Base-by-base conservation (phyloP, 2,888 invertebrate species). In the Melanargia galathea region DNA sequence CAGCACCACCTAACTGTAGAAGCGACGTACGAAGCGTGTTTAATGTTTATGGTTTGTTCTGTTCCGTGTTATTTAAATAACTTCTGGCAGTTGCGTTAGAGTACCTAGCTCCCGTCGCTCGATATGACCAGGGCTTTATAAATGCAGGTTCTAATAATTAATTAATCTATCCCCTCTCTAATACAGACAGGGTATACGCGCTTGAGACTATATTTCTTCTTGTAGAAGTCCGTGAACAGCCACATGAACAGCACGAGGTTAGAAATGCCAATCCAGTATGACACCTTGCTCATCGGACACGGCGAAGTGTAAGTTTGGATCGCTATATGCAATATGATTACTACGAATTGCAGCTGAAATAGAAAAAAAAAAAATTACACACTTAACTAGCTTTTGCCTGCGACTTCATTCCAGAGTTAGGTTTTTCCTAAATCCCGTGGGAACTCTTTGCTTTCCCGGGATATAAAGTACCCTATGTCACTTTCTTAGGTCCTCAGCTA, bases 261-360 rank as follows among this genome's bases (percentile, higher is more conserved):
- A 1, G 69, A 61, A 1, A 79, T 35, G 0, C 76, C 74, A 0
- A 79, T 67, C 75, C 76, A 79, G 68, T 76, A 80, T 2, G 73
- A 67, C 24, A 70, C 63, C 2, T 67, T 33, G 54, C 72, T 73
- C 68, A 79, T 76, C 1, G 80, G 81, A 55, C 81, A 81, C 16
- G 73, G 61, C 0, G 77, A 69, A 0, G 71, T 74, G 60, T 71
- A 74, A 0, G 75, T 72, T 54, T 78, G 80, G 8, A 78, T 60
- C 7, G 73, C 60, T 13, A 80, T 63, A 54, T 80, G 78, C 1
- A 57, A 49, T 49, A 75, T 72, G 3, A 75, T 71, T 13, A 78
- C 45, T 13, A 76, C 60, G 57, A 80, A 80, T 63, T 81, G 80
- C 11, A 74, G 60, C 80, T 80, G 77, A 30, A 76, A 76, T 22